Evolutionary conservation across 2,888 invertebrate genomes (phyloP).

Genomic region (Cerceris rybyensis): DNA sequence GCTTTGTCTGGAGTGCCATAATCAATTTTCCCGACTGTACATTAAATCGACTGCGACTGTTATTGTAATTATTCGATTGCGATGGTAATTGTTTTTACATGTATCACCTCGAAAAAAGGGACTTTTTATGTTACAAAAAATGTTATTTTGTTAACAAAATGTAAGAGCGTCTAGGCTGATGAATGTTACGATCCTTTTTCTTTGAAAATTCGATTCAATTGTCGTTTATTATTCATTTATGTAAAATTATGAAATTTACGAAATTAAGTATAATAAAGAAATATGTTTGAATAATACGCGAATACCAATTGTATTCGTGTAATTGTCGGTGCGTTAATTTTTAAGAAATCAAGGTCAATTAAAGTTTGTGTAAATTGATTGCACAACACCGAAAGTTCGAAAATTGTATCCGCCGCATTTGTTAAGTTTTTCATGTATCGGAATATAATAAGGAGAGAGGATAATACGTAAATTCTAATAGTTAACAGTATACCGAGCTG

Average conservation of each 20-base stretch:
- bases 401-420: slow-evolving; percentile 51
- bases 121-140: not conserved
- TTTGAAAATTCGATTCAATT: too few relatives aligned
- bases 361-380: slow-evolving; percentile 4
- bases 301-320: too few relatives aligned
- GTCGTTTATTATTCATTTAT: too few relatives aligned
- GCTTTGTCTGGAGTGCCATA: not conserved
- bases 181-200: too few relatives aligned
- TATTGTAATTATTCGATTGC: slow-evolving; percentile 20
- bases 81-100: slow-evolving; percentile 19
- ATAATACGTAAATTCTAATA: slow-evolving; percentile 19
- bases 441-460: slow-evolving; percentile 21
- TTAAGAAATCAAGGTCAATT: too few relatives aligned
- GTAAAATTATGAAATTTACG: too few relatives aligned
- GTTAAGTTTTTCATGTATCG: slow-evolving; percentile 59
- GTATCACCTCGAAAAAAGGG: too few relatives aligned
- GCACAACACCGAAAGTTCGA: slow-evolving; percentile 1
- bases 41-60: not conserved
- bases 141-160: not conserved
- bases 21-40: slow-evolving; percentile 23
- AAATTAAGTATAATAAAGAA: too few relatives aligned
- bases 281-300: too few relatives aligned
- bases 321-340: too few relatives aligned
- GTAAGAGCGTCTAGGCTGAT: too few relatives aligned
- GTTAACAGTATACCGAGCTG: slow-evolving; percentile 57